Base-by-base conservation (phyloP, 2,888 invertebrate species). In the Mellilla xanthometata region DNA sequence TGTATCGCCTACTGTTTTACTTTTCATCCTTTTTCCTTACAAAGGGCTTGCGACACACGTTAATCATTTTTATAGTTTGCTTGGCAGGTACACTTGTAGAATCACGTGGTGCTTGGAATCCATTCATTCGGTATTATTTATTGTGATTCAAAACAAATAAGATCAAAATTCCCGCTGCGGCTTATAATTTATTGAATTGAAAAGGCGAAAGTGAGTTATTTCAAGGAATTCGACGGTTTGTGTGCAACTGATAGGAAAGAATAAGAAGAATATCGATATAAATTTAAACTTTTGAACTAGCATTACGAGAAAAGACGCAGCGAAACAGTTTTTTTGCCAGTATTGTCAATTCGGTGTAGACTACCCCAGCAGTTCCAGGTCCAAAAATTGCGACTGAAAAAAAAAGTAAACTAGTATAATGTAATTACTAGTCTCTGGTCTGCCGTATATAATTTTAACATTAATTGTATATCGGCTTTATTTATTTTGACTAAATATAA, bases 101-200 rank as follows among this genome's bases (percentile, higher is more conserved):
- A 70, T 72, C 76, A 76, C 62, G 76, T 66, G 58, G 77, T 50
- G 78, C 58, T 53, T 65, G 68, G 74, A 68, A 72, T 72, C 63
- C 64, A 67, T 72, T 67, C 58, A 58, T 60, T 53, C 50, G 46
- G 56, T 57, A 65, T 75, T 67, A 81, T 80, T 80, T 81, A 82
- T 81, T 69, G 68, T 68, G 60, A 75, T 76, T 74, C 71, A 72
- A 81, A 78, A 79, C 77, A 81, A 81, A 81, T 77, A 77, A 65
- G 71, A 72, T 76, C 82, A 75, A 79, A 68, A 68, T 64, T 65
- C 77, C 72, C 51, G 78, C 81, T 77, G 77, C 3, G 72, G 7
- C 2, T 22, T 30, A 36, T 55, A 62, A 72, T 73, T 72, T 73
- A 76, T 73, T 44, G 54, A 38, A 30, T 42, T 50, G 39, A 49